Conservation (phyloP, 2,888 invertebrate species). For the Drosophila histrio region DNA sequence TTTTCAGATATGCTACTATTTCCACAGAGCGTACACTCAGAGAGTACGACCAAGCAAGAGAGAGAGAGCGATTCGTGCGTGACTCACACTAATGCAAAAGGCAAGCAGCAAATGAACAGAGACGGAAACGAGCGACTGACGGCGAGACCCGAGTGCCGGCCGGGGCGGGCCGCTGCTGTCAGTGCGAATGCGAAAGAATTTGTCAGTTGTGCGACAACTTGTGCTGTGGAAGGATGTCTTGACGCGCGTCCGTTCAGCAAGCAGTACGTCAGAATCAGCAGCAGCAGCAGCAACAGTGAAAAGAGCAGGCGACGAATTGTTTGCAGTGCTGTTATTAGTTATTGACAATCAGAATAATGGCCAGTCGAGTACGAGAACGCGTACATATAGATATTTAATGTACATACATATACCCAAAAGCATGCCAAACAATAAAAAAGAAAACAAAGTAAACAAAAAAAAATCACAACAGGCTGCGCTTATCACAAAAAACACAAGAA, state of each 20-base stretch:
- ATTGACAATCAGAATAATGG: conserved; percentile 52
- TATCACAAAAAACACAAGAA: conserved; percentile 52
- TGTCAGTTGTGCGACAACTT: conserved; percentile 87
- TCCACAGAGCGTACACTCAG: neutral
- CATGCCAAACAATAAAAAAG: conserved; percentile 19
- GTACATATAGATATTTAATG: neutral
- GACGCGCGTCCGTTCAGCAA: conserved; percentile 82
- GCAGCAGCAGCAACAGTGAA: conserved; percentile 25
- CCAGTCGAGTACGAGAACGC: conserved; percentile 5
- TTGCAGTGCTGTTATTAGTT: conserved; percentile 22
- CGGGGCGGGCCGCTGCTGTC: conserved; percentile 46
- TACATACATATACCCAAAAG: conserved; percentile 10
- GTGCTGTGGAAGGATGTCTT: conserved; percentile 85
- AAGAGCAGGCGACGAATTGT: conserved; percentile 25
- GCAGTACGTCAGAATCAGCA: conserved; percentile 20
- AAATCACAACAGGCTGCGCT: conserved; percentile 46
- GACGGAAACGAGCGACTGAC: conserved; percentile 29
- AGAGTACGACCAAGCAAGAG: conserved; percentile 6
- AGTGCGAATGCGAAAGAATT: conserved; percentile 73
- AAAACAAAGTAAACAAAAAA: conserved; percentile 38
- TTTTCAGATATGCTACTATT: conserved; percentile 41
- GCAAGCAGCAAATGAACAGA: conserved; percentile 56
- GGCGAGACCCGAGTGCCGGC: conserved; percentile 42
- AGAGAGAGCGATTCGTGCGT: conserved; percentile 6
- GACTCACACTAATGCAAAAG: conserved; percentile 48